Conservation (phyloP, 2,113 vertebrate genomes). For the rat (Rattus norvegicus) region GRCr8 NC_086020.1:226037001-226037500, state of each 20-base stretch:
- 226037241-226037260: background rate
- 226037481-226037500: background rate
- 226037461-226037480: background rate
- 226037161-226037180: slow-evolving; percentile 90
- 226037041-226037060: slow-evolving; percentile 74
- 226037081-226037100: slow-evolving; percentile 80
- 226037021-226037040: slow-evolving; percentile 86
- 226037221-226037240: background rate
- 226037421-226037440: background rate
- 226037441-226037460: background rate
- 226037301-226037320: slow-evolving; percentile 26
- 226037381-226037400: background rate
- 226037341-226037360: background rate
- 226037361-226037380: background rate
- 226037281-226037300: background rate
- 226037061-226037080: slow-evolving; percentile 85
- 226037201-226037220: background rate
- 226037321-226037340: background rate
- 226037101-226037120: slow-evolving; percentile 82
- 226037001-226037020: slow-evolving; percentile 93
- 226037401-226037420: slow-evolving; percentile 12
- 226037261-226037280: background rate
- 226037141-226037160: slow-evolving; percentile 86
- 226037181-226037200: slow-evolving; percentile 63
- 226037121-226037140: slow-evolving; percentile 78